These are phyloP conservation scores for Prunella strophiata DNA, from an alignment of 2,797 vertebrate species.

Conservation along the genomic window DNA sequence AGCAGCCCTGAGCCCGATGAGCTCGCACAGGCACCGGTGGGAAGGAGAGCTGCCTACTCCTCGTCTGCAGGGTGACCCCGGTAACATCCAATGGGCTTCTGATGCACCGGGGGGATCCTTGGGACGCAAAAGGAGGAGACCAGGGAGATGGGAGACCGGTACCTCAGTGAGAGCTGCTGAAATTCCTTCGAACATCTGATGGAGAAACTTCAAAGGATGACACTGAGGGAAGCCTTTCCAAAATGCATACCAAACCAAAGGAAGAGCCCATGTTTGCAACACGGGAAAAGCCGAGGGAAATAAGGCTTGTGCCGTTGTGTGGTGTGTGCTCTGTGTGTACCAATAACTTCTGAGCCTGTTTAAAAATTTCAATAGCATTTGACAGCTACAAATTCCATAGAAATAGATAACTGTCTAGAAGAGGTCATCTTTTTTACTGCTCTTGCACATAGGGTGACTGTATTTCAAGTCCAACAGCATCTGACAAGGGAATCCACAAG, in stretches of 20 bases:
- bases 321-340: not conserved
- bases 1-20: not conserved
- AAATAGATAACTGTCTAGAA: not conserved
- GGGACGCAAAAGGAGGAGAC: not conserved
- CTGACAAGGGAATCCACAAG: not conserved
- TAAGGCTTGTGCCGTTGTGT: not conserved
- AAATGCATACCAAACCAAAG: accelerated
- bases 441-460: accelerated
- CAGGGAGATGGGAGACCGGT: not conserved
- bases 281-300: not conserved
- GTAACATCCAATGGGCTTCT: not conserved
- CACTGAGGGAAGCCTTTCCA: not conserved
- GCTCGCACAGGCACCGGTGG: not conserved
- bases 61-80: not conserved
- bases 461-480: not conserved
- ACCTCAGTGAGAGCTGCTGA: not conserved
- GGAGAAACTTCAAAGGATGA: not conserved
- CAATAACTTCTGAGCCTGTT: not conserved
- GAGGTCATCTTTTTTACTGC: not conserved
- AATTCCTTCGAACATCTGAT: not conserved
- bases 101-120: not conserved
- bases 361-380: not conserved
- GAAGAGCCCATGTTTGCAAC: not conserved
- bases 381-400: not conserved
- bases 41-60: not conserved